These are phyloP conservation scores for Cairina moschata DNA, from an alignment of 2,113 vertebrate species.

Conservation along the genomic window DNA sequence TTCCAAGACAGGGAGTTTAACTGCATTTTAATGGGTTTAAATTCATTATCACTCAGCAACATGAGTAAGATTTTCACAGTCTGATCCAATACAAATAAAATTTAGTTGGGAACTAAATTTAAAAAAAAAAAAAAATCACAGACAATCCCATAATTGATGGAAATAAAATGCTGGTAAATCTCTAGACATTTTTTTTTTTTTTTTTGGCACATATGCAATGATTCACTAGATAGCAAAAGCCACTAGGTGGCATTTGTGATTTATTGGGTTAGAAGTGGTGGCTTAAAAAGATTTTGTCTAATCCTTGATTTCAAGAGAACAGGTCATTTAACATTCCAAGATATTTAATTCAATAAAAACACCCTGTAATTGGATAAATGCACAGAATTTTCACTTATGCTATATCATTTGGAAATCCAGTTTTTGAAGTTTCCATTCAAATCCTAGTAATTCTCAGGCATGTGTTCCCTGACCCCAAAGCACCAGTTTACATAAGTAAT, in stretches of 20 bases:
- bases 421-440: conserved; percentile 64
- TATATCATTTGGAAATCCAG: background rate
- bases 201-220: accelerated
- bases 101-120: background rate
- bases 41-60: background rate
- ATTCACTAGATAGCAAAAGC: conserved; percentile 48
- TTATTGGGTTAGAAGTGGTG: conserved; percentile 69
- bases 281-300: conserved; percentile 53
- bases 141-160: background rate
- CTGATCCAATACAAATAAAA: background rate
- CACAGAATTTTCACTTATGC: conserved; percentile 15
- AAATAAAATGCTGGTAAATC: background rate
- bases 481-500: conserved; percentile 76
- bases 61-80: background rate
- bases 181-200: background rate
- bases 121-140: background rate
- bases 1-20: background rate
- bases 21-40: conserved; percentile 8
- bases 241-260: conserved; percentile 87
- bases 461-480: conserved; percentile 74
- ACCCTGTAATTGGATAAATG: conserved; percentile 41
- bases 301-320: conserved; percentile 56
- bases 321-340: conserved; percentile 67
- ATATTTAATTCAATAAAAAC: conserved; percentile 53
- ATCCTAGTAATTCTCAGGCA: conserved; percentile 41